These are phyloP conservation scores for Podilymbus podiceps DNA, from an alignment of 2,113 vertebrate genomes.

Conservation along the genomic window DNA sequence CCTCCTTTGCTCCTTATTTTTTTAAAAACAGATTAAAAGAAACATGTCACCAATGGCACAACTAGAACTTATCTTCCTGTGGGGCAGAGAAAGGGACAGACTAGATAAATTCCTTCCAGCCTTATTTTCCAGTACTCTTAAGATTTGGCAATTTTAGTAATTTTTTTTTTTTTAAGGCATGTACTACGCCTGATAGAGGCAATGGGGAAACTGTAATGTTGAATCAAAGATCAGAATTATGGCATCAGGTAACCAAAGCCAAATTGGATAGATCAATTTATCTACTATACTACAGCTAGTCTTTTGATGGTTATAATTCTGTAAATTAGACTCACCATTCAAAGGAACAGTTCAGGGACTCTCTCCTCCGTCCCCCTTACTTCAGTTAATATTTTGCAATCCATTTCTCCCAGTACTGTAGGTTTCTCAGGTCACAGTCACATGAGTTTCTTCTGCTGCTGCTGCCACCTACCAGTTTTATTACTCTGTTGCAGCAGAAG, in stretches of 20 bases:
- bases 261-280: neutral
- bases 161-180: neutral
- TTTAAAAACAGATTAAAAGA: neutral
- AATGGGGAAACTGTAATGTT: neutral
- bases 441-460: constrained; percentile 69
- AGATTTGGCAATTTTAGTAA: neutral
- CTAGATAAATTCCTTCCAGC: neutral
- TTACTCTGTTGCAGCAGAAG: constrained; percentile 81
- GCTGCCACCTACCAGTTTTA: constrained; percentile 78
- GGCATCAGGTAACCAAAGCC: neutral
- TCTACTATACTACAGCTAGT: neutral
- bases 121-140: neutral
- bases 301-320: constrained; percentile 39
- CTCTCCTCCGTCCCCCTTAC: constrained; percentile 34
- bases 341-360: constrained; percentile 40
- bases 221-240: neutral
- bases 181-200: neutral
- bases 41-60: neutral
- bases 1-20: neutral
- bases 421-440: constrained; percentile 61
- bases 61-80: neutral
- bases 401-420: constrained; percentile 53
- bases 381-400: constrained; percentile 52
- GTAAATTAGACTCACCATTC: constrained; percentile 66
- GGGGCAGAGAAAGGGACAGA: neutral